Evolutionary conservation across 1,140 invertebrate species (phyloP), one percentile per base, ranked within the genome.

Genomic region (Apis dorsata): DNA sequence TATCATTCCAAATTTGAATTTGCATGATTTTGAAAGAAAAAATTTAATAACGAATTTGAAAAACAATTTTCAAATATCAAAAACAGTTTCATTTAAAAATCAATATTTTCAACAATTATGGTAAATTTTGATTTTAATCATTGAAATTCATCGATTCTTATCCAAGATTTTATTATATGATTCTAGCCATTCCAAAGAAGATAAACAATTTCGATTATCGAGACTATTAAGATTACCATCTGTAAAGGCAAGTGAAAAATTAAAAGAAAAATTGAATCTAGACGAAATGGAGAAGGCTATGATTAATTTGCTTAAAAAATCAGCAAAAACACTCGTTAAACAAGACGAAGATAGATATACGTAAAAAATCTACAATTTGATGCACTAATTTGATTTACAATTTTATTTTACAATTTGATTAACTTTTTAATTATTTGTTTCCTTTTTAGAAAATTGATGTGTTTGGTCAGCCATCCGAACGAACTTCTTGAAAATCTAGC

Each of bases 281-380:
- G 83, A 84, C 28, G 89, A 91, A 49, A 89, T 93, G 24, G 83
- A 89, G 70, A 88, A 70, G 70, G 91, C 92, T 2, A 93, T 93
- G 92, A 85, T 72, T 34, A 79, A 79, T 79, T 74, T 93, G 7
- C 72, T 92, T 44, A 91, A 92, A 53, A 88, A 81, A 24, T 70
- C 91, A 1, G 34, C 66, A 0, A 70, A 88, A 21, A 79, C 91
- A 68, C 72, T 92, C 0, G 79, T 81, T 0, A 74, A 74, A 34
- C 55, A 59, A 1, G 91, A 93, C 28, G 73, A 88, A 1, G 92
- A 93, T 65, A 91, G 92, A 19, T 88, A 93, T 60, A 93, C 92
- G 92, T 93, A 73, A 91, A 91, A 21, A 44, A 44, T 44, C 34
- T 44, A 44, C 5, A 15, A 63, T 21, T 28, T 49, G 15, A 1